Percentiles rank a stretch among this genome's conserved stretches.
phyloP scores from a whole-genome alignment of 2,113 vertebrate species.

The Tragulus kanchil region DNA sequence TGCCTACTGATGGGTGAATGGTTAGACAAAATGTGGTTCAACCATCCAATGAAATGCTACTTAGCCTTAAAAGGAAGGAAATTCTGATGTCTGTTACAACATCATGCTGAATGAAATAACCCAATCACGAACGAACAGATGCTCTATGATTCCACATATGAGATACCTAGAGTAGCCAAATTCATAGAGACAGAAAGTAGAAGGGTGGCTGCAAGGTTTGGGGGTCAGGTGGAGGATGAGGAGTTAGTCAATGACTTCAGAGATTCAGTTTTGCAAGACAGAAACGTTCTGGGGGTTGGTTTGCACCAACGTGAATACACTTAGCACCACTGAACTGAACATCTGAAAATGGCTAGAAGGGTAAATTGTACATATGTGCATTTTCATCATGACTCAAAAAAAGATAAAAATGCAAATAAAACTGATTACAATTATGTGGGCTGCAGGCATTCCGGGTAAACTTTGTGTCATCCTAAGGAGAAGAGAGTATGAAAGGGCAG shows the following conservation, averaged over 20 bases:
- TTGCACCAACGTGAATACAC: accelerated
- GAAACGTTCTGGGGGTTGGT: not conserved
- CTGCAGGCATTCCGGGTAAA: not conserved
- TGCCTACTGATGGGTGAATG: not conserved
- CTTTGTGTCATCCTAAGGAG: not conserved
- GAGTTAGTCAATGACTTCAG: not conserved
- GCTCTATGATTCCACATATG: not conserved
- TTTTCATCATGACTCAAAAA: not conserved
- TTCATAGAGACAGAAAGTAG: not conserved
- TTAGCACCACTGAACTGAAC: not conserved
- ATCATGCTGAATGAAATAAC: not conserved
- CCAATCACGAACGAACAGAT: not conserved
- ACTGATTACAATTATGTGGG: not conserved
- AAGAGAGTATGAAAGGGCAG: not conserved
- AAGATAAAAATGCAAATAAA: not conserved
- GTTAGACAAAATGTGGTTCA: not conserved
- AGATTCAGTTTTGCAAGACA: not conserved
- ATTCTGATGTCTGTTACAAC: not conserved
- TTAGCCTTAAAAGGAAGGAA: slow-evolving; percentile 18
- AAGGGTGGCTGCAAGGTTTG: accelerated
- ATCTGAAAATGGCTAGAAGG: not conserved
- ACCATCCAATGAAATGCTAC: no score
- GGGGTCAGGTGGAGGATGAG: not conserved
- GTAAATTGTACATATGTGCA: no score
- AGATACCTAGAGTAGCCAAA: not conserved